These are phyloP conservation scores for Hipposideros larvatus DNA, from an alignment of 2,797 vertebrate genomes.

Conservation along the genomic window DNA sequence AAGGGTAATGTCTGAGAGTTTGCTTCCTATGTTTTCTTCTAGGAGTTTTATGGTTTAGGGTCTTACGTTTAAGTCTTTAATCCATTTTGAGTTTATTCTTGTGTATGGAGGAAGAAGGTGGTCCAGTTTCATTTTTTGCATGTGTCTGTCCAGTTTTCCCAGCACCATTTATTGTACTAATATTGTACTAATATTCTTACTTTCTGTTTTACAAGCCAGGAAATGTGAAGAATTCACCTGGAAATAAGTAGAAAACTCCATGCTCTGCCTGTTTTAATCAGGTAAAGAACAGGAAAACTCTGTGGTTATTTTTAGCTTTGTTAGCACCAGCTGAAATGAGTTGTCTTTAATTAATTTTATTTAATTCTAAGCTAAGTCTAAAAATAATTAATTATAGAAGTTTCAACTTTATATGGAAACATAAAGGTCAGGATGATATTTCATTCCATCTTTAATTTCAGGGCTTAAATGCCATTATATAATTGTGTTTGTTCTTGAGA, in stretches of 20 bases:
- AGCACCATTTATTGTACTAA: neutral
- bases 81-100: no score
- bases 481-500: conserved; percentile 51
- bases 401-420: conserved; percentile 65
- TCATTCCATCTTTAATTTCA: conserved; percentile 62
- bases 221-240: conserved; percentile 84
- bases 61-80: no score
- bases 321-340: conserved; percentile 62
- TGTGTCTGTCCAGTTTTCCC: no score
- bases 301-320: conserved; percentile 41
- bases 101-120: no score
- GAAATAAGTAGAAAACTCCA: conserved; percentile 84
- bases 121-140: no score
- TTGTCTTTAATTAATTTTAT: conserved; percentile 66
- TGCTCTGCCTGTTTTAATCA: conserved; percentile 78
- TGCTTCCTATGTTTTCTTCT: no score
- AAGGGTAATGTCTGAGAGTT: no score
- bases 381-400: neutral
- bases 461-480: conserved; percentile 41
- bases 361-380: neutral
- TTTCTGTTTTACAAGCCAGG: conserved; percentile 82
- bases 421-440: conserved; percentile 13
- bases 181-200: conserved; percentile 64
- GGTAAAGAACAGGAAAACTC: conserved; percentile 83
- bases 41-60: no score